phyloP scores from a whole-genome alignment of 1,140 invertebrate genomes.

The Venustaconcha ellipsiformis region DNA sequence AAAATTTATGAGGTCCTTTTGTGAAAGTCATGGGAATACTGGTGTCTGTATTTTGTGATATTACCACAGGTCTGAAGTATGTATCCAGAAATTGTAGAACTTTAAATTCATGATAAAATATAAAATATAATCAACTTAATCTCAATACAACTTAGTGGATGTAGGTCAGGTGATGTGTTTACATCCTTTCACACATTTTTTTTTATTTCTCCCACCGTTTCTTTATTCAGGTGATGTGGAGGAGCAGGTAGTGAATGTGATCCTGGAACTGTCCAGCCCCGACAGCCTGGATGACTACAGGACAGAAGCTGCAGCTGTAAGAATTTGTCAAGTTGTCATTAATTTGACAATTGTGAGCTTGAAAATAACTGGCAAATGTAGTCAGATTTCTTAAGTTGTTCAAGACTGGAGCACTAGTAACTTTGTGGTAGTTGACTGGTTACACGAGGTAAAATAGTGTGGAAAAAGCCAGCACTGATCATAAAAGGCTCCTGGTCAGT shows the following conservation, averaged over 20 bases:
- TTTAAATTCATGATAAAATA: too few relatives aligned
- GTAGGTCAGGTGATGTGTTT: too few relatives aligned
- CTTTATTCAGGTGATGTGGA: conserved; percentile 72
- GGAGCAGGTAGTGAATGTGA: conserved; percentile 74
- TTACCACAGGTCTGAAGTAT: background rate
- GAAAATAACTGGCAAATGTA: too few relatives aligned
- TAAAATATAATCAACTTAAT: background rate
- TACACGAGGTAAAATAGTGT: too few relatives aligned
- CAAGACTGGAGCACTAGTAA: too few relatives aligned
- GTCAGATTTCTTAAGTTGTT: too few relatives aligned
- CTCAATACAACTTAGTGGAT: background rate
- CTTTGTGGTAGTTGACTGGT: too few relatives aligned
- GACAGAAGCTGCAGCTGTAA: conserved; percentile 72
- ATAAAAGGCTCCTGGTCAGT: too few relatives aligned
- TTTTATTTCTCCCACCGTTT: background rate
- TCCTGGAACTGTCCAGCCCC: conserved; percentile 70
- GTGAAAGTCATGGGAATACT: background rate
- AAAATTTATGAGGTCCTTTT: too few relatives aligned
- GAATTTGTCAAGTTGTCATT: conserved; percentile 35
- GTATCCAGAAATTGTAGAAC: background rate
- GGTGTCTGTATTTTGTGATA: background rate
- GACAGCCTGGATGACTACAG: conserved; percentile 72
- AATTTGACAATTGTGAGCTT: too few relatives aligned
- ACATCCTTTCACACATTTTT: too few relatives aligned
- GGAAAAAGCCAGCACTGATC: too few relatives aligned